These are phyloP conservation scores for Ips nitidus DNA, from an alignment of 1,140 invertebrate genomes.

Conservation along the genomic window DNA sequence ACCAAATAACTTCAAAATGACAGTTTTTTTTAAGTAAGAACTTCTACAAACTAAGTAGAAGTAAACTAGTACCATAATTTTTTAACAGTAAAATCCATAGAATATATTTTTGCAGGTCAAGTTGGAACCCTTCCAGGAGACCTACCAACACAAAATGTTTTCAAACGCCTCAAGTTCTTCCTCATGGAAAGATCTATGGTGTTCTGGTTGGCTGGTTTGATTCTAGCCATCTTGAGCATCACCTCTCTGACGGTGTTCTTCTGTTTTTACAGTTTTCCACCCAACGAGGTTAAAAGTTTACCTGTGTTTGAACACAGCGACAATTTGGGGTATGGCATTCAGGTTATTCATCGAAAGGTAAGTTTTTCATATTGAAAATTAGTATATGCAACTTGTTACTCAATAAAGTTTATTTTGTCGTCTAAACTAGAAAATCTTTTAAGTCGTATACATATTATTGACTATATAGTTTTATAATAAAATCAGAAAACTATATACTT, in stretches of 20 bases:
- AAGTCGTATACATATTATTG: no score
- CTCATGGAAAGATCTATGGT: conserved; percentile 8
- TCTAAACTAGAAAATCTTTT: no score
- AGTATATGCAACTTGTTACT: neutral
- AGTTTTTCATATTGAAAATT: neutral
- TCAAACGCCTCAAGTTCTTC: conserved; percentile 3
- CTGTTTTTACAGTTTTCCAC: neutral
- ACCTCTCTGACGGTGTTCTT: conserved; percentile 1
- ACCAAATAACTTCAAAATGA: no score
- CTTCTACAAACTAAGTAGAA: no score
- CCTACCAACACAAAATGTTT: neutral
- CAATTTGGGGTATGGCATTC: conserved; percentile 27
- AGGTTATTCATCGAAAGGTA: conserved; percentile 28
- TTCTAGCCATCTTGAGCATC: conserved; percentile 9
- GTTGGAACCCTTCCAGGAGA: neutral
- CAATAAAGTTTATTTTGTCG: no score
- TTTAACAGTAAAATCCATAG: no score
- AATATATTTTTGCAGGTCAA: conserved; percentile 13
- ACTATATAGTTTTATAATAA: no score
- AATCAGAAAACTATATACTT: no score
- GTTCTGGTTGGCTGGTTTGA: conserved; percentile 1
- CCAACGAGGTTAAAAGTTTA: neutral
- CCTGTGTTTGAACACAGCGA: conserved; percentile 14
- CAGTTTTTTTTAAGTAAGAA: no score
- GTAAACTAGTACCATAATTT: no score